phyloP scores from a whole-genome alignment of 2,888 invertebrate species.

The Monoplex corrugatus region DNA sequence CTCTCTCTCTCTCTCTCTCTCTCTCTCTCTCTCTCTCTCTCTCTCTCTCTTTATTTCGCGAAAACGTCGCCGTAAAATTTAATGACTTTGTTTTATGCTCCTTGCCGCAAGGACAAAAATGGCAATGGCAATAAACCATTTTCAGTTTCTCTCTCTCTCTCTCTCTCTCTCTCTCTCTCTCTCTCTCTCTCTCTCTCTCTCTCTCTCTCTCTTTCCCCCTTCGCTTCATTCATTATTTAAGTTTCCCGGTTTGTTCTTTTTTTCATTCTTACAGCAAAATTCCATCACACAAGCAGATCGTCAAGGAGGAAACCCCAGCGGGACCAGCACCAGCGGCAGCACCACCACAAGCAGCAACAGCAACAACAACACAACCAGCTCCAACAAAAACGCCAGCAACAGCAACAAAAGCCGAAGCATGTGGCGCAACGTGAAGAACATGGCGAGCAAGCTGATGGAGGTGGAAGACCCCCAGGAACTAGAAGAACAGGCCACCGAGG shows the following conservation, averaged over 20 bases:
- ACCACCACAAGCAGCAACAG: background rate
- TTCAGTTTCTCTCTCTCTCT: no score
- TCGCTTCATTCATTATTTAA: background rate
- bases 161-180: slow-evolving; percentile 3
- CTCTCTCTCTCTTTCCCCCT: background rate
- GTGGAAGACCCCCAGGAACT: slow-evolving; percentile 67
- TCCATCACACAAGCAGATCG: no score
- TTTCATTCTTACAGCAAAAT: no score
- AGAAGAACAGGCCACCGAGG: slow-evolving; percentile 59
- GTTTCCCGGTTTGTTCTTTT: no score
- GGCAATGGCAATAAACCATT: no score
- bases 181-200: slow-evolving; percentile 4
- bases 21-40: slow-evolving; percentile 36
- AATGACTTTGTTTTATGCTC: background rate
- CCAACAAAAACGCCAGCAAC: background rate
- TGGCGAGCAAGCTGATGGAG: slow-evolving; percentile 75
- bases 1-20: slow-evolving; percentile 26
- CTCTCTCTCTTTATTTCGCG: background rate
- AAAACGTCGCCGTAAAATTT: no score
- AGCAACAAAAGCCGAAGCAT: background rate
- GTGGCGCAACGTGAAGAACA: slow-evolving; percentile 42
- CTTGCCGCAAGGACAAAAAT: no score
- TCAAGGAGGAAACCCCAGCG: background rate
- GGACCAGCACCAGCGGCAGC: background rate
- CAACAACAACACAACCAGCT: background rate